Base-by-base conservation (phyloP, 2,888 invertebrate genomes). In the Eilema caniola region DNA sequence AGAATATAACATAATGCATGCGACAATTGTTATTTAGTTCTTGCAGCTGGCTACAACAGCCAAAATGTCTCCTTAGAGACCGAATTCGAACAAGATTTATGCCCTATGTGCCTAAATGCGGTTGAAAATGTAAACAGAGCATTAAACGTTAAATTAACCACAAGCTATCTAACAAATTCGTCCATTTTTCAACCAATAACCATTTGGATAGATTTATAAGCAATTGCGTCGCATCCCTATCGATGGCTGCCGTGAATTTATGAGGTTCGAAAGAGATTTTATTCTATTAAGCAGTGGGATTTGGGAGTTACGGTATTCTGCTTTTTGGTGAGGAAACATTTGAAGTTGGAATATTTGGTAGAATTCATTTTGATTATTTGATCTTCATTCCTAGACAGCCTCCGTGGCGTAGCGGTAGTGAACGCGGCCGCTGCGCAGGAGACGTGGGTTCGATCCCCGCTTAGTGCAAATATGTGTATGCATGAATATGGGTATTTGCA, bases 111-210 rank as follows among this genome's bases (percentile, higher is more conserved):
- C n/a, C n/a, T 53, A 53, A 53, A 53, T 53, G 53, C n/a, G 53
- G n/a, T 53, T n/a, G 8, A 8, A 24, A 53, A 53, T 31, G 56
- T 63, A 69, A 63, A 69, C 60, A 53, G 20, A 20, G 31, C 79
- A 53, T 20, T 16, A 79, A 83, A 83, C 83, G 78, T 83, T 84
- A 86, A 85, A 86, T 86, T 83, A 84, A 87, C 83, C 83, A 71
- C 67, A 72, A 73, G 67, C 73, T 74, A 80, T 78, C 81, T 78
- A 73, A 74, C 77, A 82, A 80, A 81, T 81, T 81, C 80, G 73
- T 66, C 77, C 86, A 86, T 88, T 88, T 87, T 88, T 88, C 85
- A 85, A 84, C 82, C 83, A 81, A 87, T 86, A 88, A 88, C 87
- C 85, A 82, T 88, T 89, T 74, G 69, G 72, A 61, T 73, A 83